Evolutionary conservation across 2,797 vertebrate species (phyloP).

Genomic region (Carcharodon carcharias): DNA sequence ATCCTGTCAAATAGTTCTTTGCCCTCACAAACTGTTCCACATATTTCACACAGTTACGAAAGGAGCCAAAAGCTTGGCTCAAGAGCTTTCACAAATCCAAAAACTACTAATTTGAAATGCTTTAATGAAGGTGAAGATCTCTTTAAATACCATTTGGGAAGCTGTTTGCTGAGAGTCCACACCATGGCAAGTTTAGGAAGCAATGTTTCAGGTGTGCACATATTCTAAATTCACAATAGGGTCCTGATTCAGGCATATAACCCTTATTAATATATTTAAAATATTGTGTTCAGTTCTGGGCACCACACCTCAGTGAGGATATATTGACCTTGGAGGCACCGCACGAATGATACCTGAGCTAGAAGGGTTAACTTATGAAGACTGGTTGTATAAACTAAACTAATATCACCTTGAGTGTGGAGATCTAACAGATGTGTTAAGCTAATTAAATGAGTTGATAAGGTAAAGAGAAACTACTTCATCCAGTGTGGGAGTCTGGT

Average conservation of each 20-base stretch:
- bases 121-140: neutral
- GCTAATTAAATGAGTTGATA: neutral
- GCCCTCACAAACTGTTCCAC: neutral
- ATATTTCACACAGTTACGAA: neutral
- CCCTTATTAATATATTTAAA: neutral
- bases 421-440: neutral
- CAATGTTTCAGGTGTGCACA: neutral
- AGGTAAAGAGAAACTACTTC: neutral
- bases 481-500: too few species aligned
- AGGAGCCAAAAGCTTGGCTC: neutral
- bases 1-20: neutral
- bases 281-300: neutral
- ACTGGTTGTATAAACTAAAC: neutral
- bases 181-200: neutral
- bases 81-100: neutral
- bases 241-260: neutral
- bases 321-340: neutral
- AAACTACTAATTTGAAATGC: neutral
- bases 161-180: neutral
- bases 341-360: neutral
- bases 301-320: neutral
- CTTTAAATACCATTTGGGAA: neutral
- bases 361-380: neutral
- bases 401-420: neutral
- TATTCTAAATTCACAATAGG: neutral